Evolutionary conservation across 2,113 vertebrate species (phyloP).

Genomic region (Otocyon megalotis): DNA sequence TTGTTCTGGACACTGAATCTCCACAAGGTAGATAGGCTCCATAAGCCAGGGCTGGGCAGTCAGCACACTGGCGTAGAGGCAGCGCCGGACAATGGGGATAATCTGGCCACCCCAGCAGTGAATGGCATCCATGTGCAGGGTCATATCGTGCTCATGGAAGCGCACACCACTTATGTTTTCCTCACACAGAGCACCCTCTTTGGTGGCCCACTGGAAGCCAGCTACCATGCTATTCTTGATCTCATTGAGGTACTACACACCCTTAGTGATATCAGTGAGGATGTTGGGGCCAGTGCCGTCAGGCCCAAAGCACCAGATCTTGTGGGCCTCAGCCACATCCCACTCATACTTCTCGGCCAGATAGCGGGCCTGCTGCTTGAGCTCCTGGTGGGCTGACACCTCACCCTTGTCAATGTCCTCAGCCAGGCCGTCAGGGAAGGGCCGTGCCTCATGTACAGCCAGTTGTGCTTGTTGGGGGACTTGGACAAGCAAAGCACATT

Average conservation of each 20-base stretch:
- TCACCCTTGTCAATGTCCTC: conserved; percentile 98
- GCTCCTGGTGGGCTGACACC: conserved; percentile 91
- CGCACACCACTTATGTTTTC: conserved; percentile 95
- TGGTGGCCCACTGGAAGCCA: conserved; percentile 98
- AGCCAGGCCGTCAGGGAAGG: conserved; percentile 93
- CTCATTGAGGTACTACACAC: conserved; percentile 98
- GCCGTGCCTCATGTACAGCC: conserved; percentile 96
- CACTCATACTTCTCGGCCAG: conserved; percentile 95
- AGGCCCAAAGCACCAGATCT: conserved; percentile 98
- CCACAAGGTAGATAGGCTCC: too few relatives aligned
- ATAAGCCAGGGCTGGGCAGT: conserved; percentile 89
- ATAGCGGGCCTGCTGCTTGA: conserved; percentile 94
- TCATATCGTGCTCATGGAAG: conserved; percentile 95
- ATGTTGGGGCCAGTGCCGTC: conserved; percentile 96
- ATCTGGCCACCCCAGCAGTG: conserved; percentile 97
- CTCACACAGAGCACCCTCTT: conserved; percentile 97
- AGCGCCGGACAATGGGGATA: conserved; percentile 95
- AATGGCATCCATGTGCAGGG: conserved; percentile 95
- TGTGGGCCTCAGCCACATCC: conserved; percentile 95
- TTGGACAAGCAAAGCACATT: conserved; percentile 94
- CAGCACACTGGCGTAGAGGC: conserved; percentile 93
- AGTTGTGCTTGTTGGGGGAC: conserved; percentile 98
- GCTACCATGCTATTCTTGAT: conserved; percentile 99
- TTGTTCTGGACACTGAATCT: conserved; percentile 91
- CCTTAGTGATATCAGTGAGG: conserved; percentile 96